A percentile compares a stretch with the other conserved stretches of the same genome.
These are phyloP conservation scores for Cetonia aurata DNA, from an alignment of 2,888 invertebrate genomes.

Conservation along the genomic window DNA sequence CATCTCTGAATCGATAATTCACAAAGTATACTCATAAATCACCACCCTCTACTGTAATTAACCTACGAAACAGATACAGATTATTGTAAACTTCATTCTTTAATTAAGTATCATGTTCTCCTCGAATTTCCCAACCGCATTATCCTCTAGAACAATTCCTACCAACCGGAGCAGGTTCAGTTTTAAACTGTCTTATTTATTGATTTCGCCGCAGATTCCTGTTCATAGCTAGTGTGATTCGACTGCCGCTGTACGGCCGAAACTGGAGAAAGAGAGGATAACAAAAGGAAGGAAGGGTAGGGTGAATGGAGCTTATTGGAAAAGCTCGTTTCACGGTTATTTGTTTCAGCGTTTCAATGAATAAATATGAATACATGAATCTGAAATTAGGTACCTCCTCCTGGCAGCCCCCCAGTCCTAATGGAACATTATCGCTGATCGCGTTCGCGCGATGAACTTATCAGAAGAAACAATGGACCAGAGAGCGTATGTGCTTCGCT, in stretches of 20 bases:
- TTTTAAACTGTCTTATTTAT: conserved; percentile 21
- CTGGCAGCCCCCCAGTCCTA: not conserved
- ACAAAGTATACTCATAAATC: too few species aligned
- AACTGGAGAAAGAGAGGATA: not conserved
- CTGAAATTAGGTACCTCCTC: conserved; percentile 29
- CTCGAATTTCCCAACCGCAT: not conserved
- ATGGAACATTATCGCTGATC: conserved; percentile 35
- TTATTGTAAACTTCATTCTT: conserved; percentile 26
- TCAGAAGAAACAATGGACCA: conserved; percentile 15
- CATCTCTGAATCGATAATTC: too few species aligned
- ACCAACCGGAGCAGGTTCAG: not conserved
- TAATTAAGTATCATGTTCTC: conserved; percentile 18
- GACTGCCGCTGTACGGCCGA: conserved; percentile 9
- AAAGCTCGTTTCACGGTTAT: conserved; percentile 39
- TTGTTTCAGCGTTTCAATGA: conserved; percentile 37
- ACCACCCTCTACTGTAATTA: not conserved
- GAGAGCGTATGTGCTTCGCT: conserved; percentile 16
- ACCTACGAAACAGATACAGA: not conserved
- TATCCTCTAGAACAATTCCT: not conserved
- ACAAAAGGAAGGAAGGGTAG: not conserved
- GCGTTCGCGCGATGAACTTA: conserved; percentile 11
- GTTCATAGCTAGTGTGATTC: conserved; percentile 17
- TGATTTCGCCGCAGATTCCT: conserved; percentile 17
- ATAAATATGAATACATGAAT: conserved; percentile 40
- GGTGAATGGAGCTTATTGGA: conserved; percentile 8